These are phyloP conservation scores for Tachina grossa DNA, from an alignment of 2,888 invertebrate species.

Conservation along the genomic window DNA sequence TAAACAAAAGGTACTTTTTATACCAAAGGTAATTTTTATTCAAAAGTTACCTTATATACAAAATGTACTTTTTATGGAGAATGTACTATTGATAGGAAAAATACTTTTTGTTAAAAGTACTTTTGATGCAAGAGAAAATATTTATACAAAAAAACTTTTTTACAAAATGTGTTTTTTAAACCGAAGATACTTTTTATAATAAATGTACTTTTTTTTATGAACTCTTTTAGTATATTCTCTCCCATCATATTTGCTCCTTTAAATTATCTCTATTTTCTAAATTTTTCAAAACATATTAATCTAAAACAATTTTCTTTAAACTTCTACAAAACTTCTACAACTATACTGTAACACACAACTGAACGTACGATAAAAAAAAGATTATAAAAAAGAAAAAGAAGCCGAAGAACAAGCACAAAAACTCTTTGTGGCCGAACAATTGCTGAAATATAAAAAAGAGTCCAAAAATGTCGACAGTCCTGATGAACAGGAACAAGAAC, in stretches of 20 bases:
- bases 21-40: neutral
- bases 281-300: slow-evolving; percentile 29
- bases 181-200: neutral
- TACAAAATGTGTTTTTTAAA: neutral
- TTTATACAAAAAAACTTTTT: too few relatives aligned
- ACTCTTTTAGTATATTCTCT: neutral
- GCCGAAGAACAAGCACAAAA: slow-evolving; percentile 81
- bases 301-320: slow-evolving; percentile 32
- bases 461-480: slow-evolving; percentile 65
- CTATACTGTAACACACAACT: slow-evolving; percentile 13
- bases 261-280: slow-evolving; percentile 31
- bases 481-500: slow-evolving; percentile 80
- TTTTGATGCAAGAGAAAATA: neutral
- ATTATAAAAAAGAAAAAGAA: slow-evolving; percentile 82
- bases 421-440: slow-evolving; percentile 80
- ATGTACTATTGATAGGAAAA: neutral
- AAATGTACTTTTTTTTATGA: neutral
- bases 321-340: slow-evolving; percentile 8
- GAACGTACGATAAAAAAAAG: slow-evolving; percentile 68
- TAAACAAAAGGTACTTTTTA: neutral
- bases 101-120: neutral
- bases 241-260: slow-evolving; percentile 3
- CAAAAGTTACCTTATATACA: neutral
- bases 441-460: slow-evolving; percentile 73
- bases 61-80: neutral